Base-by-base conservation (phyloP, 1,140 invertebrate species). In the Drosophila kikkawai region DNA sequence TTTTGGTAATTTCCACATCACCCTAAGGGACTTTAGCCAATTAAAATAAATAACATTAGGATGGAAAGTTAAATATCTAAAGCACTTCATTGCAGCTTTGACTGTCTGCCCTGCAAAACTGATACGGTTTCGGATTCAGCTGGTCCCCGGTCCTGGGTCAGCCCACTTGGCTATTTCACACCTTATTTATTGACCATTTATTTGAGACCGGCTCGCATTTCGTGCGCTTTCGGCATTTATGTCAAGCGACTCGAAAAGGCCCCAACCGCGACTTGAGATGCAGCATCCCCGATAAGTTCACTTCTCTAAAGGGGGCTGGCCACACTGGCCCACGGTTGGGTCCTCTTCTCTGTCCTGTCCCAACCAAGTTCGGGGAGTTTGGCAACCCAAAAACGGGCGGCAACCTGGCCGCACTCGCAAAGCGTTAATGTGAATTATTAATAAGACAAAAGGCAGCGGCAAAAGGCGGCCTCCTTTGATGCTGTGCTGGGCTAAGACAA, bases 401-500 rank as follows among this genome's bases (percentile, higher is more conserved):
- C 75, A 86, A 91, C 82, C 74, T 86, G 80, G 87, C 77, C 78
- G 91, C 87, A 79, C 87, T 85, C 85, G 79, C 84, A 92, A 92
- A 92, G 91, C 91, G 91, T 92, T 92, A 92, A 92, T 92, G 91
- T 92, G 91, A 92, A 92, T 92, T 92, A 92, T 92, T 92, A 92
- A 92, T 92, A 92, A 92, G 91, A 92, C 83, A 85, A 92, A 92
- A 92, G 87, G 87, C 88, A 91, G 91, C 91, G 86, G 83, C 82
- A 76, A 61, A 75, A 74, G 61, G 82, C 82, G 87, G 86, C 80
- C 3, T 12, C 50, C 77, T 90, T 91, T 91, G 90, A 90, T 74
- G 81, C 60, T 74, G 53, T 26, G 44, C 56, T 41, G 13, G 45
- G 63, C 64, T 36, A 42, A 37, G 11, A 4, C 19, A 13, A 68